Conservation (phyloP, 2,888 invertebrate genomes). For the Watsonalla cultraria region DNA sequence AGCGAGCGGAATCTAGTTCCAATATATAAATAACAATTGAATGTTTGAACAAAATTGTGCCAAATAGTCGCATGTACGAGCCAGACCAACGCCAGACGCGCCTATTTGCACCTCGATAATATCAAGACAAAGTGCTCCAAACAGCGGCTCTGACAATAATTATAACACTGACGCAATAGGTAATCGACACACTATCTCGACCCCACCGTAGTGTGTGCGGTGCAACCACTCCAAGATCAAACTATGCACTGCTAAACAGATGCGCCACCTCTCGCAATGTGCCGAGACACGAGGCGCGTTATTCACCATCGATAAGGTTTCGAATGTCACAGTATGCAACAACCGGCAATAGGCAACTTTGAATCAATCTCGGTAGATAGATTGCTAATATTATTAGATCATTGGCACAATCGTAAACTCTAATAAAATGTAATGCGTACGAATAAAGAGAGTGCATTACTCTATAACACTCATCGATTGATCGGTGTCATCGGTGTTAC, state of each 20-base stretch:
- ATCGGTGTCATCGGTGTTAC: no score
- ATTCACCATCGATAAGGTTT: neutral
- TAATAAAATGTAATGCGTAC: slow-evolving; percentile 10
- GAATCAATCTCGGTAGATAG: slow-evolving; percentile 4
- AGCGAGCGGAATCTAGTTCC: slow-evolving; percentile 14
- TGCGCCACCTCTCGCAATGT: neutral
- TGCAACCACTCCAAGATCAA: slow-evolving; percentile 16
- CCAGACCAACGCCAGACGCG: slow-evolving; percentile 43
- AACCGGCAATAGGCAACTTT: no score
- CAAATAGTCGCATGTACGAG: slow-evolving; percentile 24
- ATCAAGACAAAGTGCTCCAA: slow-evolving; percentile 21
- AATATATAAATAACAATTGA: slow-evolving; percentile 13
- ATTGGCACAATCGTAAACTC: slow-evolving; percentile 22
- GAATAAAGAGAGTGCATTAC: neutral
- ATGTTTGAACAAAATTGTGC: slow-evolving; percentile 26
- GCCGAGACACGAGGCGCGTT: neutral
- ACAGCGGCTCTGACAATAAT: slow-evolving; percentile 27
- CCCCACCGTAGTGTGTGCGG: slow-evolving; percentile 9
- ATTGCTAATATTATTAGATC: slow-evolving; percentile 15
- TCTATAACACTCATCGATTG: neutral
- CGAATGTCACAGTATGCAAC: no score
- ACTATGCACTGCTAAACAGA: slow-evolving; percentile 11
- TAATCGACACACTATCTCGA: slow-evolving; percentile 28
- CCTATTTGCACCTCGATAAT: slow-evolving; percentile 22
- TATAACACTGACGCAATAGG: slow-evolving; percentile 34